These are phyloP conservation scores for Drosophila picticornis DNA, from an alignment of 2,888 invertebrate genomes.

Conservation along the genomic window DNA sequence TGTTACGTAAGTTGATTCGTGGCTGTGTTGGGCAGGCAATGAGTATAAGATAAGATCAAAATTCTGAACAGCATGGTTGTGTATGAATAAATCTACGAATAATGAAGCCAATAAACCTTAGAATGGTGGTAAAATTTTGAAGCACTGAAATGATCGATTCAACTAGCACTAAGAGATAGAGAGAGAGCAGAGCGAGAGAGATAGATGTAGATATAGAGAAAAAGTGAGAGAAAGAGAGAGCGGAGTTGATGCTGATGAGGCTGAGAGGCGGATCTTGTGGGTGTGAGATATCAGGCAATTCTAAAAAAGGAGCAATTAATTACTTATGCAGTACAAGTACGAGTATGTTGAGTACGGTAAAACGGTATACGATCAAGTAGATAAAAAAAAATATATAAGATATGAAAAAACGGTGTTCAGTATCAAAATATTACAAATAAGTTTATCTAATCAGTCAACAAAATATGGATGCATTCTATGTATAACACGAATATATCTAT, in stretches of 20 bases:
- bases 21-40: conserved; percentile 26
- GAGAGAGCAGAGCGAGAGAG: conserved; percentile 25
- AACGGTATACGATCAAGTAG: conserved; percentile 43
- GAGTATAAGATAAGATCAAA: conserved; percentile 1
- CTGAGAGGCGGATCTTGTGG: conserved; percentile 39
- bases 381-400: conserved; percentile 7
- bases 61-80: conserved; percentile 4
- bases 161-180: conserved; percentile 29
- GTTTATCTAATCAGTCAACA: conserved; percentile 64
- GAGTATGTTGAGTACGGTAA: conserved; percentile 45
- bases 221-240: conserved; percentile 19
- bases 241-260: conserved; percentile 21
- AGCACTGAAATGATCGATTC: conserved; percentile 8
- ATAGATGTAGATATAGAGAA: conserved; percentile 20
- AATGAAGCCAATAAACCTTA: conserved; percentile 21
- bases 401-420: conserved; percentile 36
- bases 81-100: conserved; percentile 18
- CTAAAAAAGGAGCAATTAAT: conserved; percentile 21
- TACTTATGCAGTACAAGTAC: conserved; percentile 37
- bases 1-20: conserved; percentile 1
- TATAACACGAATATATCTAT: conserved; percentile 25
- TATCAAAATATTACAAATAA: conserved; percentile 28
- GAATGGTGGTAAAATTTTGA: conserved; percentile 9
- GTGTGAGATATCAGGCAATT: conserved; percentile 19
- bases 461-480: conserved; percentile 62